phyloP scores from a whole-genome alignment of 2,113 vertebrate species.

The Castor canadensis region DNA sequence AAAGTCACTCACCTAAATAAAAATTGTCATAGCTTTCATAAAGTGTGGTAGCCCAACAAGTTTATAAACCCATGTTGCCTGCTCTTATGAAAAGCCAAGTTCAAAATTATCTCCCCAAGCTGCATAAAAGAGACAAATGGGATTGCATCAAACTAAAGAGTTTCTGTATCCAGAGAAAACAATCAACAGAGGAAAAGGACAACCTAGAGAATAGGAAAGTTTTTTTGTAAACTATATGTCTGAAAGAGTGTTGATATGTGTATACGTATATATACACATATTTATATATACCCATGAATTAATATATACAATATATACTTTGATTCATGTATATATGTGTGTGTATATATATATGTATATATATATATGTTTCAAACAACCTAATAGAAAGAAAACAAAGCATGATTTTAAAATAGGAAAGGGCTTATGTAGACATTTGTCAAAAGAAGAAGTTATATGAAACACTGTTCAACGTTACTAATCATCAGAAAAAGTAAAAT shows the following conservation, averaged over 20 bases:
- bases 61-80: neutral
- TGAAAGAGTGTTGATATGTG: neutral
- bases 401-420: neutral
- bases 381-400: neutral
- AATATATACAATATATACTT: too few relatives aligned
- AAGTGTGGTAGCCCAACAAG: neutral
- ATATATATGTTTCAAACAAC: neutral
- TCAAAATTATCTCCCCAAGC: neutral
- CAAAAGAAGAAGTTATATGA: neutral
- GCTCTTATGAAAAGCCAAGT: neutral
- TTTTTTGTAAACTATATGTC: neutral
- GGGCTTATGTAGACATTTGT: neutral
- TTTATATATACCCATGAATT: too few relatives aligned
- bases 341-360: too few relatives aligned
- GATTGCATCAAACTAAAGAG: neutral
- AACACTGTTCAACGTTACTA: neutral
- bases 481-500: neutral
- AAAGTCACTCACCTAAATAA: neutral
- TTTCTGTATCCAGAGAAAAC: neutral
- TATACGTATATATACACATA: too few relatives aligned
- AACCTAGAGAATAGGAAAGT: neutral
- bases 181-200: neutral
- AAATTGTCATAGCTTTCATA: neutral
- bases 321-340: too few relatives aligned
- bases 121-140: neutral